These are phyloP conservation scores for Cynaeus angustus DNA, from an alignment of 2,888 invertebrate species.

Conservation along the genomic window DNA sequence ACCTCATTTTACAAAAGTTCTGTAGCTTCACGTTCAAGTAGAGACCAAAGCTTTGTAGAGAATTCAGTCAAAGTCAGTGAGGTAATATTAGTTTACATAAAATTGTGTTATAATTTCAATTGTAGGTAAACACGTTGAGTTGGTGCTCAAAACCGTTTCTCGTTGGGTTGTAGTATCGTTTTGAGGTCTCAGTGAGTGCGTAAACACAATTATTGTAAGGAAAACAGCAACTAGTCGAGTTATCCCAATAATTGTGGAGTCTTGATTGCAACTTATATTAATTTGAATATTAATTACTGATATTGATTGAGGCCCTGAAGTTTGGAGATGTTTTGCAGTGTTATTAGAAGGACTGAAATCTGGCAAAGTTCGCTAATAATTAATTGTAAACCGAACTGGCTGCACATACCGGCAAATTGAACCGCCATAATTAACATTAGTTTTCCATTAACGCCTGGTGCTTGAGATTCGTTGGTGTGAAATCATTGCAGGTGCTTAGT, in stretches of 20 bases:
- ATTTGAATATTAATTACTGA: constrained; percentile 48
- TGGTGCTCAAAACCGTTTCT: neutral
- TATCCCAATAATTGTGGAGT: constrained; percentile 39
- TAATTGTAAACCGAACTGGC: constrained; percentile 40
- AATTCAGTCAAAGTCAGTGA: too few relatives aligned
- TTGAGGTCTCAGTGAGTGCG: neutral
- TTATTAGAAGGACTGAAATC: constrained; percentile 43
- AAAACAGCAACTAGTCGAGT: constrained; percentile 31
- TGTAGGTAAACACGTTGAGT: too few relatives aligned
- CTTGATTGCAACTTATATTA: constrained; percentile 44
- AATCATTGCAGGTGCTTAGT: constrained; percentile 45
- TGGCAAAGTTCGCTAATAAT: constrained; percentile 43
- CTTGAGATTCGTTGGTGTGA: constrained; percentile 20
- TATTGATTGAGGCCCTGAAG: constrained; percentile 43
- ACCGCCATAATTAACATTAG: constrained; percentile 27
- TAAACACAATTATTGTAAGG: constrained; percentile 22
- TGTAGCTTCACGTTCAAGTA: too few relatives aligned
- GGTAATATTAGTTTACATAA: too few relatives aligned
- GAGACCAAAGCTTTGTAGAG: too few relatives aligned
- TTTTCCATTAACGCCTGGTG: constrained; percentile 15
- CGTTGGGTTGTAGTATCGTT: neutral
- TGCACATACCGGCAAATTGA: constrained; percentile 36
- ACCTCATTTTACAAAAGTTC: too few relatives aligned
- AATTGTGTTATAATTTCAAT: too few relatives aligned
- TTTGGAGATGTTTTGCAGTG: constrained; percentile 49